These are phyloP conservation scores for Hemicordylus capensis DNA, from an alignment of 2,113 vertebrate genomes.

Conservation along the genomic window DNA sequence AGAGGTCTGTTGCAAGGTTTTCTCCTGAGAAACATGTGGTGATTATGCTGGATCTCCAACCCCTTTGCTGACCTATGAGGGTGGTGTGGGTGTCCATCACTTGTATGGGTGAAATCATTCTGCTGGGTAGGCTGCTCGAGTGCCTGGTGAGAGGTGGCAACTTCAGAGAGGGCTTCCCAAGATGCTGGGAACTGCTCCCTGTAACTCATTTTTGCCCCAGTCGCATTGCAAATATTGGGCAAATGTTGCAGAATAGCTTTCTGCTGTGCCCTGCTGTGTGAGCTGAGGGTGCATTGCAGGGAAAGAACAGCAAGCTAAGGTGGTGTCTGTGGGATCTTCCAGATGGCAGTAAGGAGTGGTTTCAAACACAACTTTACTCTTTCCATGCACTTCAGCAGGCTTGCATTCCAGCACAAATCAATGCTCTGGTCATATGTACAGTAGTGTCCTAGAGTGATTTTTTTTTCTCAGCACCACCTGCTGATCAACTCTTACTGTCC, in stretches of 20 bases:
- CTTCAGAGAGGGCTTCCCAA: not conserved
- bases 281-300: not conserved
- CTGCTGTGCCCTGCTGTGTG: not conserved
- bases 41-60: not conserved
- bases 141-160: not conserved
- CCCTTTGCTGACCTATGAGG: not conserved
- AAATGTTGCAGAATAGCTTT: not conserved
- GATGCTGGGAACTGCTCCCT: not conserved
- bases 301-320: not conserved
- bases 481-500: too few species aligned
- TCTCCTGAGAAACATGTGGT: not conserved
- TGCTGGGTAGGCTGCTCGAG: not conserved
- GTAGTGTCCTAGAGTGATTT: too few species aligned
- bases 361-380: too few species aligned
- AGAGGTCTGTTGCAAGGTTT: not conserved
- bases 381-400: too few species aligned
- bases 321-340: not conserved
- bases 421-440: too few species aligned
- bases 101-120: not conserved
- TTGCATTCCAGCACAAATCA: too few species aligned
- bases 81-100: not conserved
- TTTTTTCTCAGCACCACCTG: too few species aligned
- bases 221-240: not conserved
- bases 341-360: too few species aligned
- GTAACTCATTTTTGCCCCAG: not conserved